Base-by-base conservation (phyloP, 1,140 invertebrate species). In the Drosophila kepulauana region DNA sequence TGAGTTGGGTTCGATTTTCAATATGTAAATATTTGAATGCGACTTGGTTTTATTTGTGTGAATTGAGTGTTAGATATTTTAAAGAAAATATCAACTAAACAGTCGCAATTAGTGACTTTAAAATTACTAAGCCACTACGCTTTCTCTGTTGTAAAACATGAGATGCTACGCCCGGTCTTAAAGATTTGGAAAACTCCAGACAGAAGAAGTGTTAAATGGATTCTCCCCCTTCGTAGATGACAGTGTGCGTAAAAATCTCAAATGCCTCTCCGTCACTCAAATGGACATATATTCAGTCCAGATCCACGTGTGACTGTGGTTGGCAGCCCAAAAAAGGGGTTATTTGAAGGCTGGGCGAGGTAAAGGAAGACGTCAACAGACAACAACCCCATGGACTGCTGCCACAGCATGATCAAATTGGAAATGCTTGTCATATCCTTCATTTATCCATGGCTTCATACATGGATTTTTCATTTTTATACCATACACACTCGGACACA, bases 351-450 rank as follows among this genome's bases (percentile, higher is more conserved):
- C 20, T 25, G 20, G 20, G 20, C 20, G 20, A 25, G 20, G 20
- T 4, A 25, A 52, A 30, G 11, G 46, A 45, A 48, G 43, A 51
- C 20, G 16, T 57, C 10, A 61, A 16, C 35, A 25, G 71, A n/a
- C 20, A 86, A 59, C 85, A 65, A 88, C 84, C 84, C 73, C 70
- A 73, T 78, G 64, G 49, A 78, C 67, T 41, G 58, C 67, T 41
- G 58, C 59, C 57, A 5, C 66, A 85, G 74, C 72, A 68, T 73
- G 76, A 62, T 82, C 75, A 92, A 92, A 92, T 92, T 91, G 91
- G 91, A 92, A 92, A 92, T 92, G 87, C 91, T 92, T 92, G 91
- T 92, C 91, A 91, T 92, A 92, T 91, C 79, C 84, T 78, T 91
- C 90, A 91, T 91, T 82, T 91, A 91, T 89, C 75, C 54, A 38